Base-by-base conservation (phyloP, 37 sponge, comb jelly and placozoan species). In the Beroe forskalii region DNA sequence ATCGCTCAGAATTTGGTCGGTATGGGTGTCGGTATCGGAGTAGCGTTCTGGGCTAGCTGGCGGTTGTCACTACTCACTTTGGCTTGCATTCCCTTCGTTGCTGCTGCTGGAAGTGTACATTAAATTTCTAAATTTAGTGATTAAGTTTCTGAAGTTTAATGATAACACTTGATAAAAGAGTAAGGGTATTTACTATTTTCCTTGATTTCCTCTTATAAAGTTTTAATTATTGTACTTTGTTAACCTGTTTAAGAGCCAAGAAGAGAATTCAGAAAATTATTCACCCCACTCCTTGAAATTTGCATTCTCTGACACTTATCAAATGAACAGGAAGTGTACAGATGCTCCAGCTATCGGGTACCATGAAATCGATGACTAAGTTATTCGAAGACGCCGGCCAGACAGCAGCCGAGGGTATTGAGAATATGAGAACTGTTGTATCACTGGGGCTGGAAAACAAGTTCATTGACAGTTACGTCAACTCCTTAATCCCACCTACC, bases 371-470 rank as follows among this genome's bases (percentile, higher is more conserved):
- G 25, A 80, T 80, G 86, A 80, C 44, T 0, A 80, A 38, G 28
- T 24, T 80, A 24, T 91, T 33, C 89, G 90, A 86, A 40, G 28
- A 62, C n/a, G 89, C 90, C 6, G 89, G 75, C 0, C 66, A 95
- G 94, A 40, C 93, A 22, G 93, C 96, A 4, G 62, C 91, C 9
- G 95, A 95, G 33, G 91, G 94, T 22, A 92, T 95, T 31, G 94
- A 95, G 67, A 95, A 95, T 91, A 95, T 95, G 24, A 69, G 93
- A n/a, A 95, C 97, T 62, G 95, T 97, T 27, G 89, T 33, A 27
- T 89, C 94, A 0, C 91, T 96, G 24, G 61, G 76, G 23, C 19
- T 93, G 27, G 95, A 96, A 12, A 12, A 48, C 12, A 48, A 48
- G 55, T 48, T 48, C 12, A 48, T 48, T 17, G 55, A 48, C 55